Percentiles rank a stretch among this genome's conserved stretches.
These are phyloP conservation scores for Eulemur coronatus DNA, from an alignment of 2,797 vertebrate genomes.

Conservation along the genomic window DNA sequence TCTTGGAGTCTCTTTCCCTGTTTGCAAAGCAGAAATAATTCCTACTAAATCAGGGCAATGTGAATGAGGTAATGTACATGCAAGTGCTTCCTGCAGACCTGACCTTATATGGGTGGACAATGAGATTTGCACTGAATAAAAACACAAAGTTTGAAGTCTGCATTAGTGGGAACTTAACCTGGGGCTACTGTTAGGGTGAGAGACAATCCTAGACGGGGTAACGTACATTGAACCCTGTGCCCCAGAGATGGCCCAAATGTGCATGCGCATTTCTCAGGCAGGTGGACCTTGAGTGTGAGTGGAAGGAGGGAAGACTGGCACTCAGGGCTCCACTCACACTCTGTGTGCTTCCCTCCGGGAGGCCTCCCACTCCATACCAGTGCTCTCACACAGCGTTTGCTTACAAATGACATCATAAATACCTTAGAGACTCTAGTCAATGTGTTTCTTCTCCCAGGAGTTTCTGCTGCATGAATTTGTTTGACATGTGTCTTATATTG, in stretches of 20 bases:
- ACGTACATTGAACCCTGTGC: not conserved
- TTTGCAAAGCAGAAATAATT: not conserved
- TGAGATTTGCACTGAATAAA: not conserved
- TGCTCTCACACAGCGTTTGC: not conserved
- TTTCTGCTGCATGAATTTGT: not conserved
- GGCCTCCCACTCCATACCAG: too few species aligned
- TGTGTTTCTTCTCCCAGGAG: not conserved
- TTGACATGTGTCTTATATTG: not conserved
- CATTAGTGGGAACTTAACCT: not conserved
- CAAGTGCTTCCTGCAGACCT: not conserved
- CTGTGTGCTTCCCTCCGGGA: not conserved
- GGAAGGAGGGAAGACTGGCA: not conserved
- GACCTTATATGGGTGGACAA: not conserved
- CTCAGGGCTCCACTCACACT: not conserved
- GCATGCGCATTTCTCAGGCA: not conserved
- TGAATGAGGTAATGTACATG: not conserved
- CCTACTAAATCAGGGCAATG: not conserved
- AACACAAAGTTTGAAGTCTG: not conserved
- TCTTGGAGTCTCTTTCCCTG: not conserved
- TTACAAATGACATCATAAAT: not conserved
- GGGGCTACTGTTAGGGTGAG: not conserved
- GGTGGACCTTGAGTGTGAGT: not conserved
- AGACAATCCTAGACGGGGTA: accelerated
- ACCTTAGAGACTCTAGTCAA: not conserved
- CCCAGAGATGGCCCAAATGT: not conserved